Percentiles rank a stretch among this genome's conserved stretches.
Evolutionary conservation across 2,888 invertebrate genomes (phyloP).

Genomic region (Ectobius pallidus): DNA sequence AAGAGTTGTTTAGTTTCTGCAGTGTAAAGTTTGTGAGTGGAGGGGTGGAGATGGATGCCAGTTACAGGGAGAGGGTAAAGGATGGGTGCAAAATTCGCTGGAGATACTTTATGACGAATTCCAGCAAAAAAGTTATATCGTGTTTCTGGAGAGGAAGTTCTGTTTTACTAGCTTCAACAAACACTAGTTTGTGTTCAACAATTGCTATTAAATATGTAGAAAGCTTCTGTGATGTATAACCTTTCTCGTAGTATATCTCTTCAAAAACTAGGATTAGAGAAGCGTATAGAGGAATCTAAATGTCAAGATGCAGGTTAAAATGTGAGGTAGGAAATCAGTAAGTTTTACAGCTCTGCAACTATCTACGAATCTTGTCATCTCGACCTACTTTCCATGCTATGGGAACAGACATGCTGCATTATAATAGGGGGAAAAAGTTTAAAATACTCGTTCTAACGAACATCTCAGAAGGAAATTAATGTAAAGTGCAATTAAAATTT

Average conservation of each 20-base stretch:
- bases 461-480: too few relatives aligned
- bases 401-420: too few relatives aligned
- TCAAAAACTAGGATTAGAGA: neutral
- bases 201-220: constrained; percentile 15
- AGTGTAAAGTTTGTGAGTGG: constrained; percentile 1
- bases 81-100: constrained; percentile 5
- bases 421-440: too few relatives aligned
- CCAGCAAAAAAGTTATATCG: neutral
- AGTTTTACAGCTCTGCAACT: too few relatives aligned
- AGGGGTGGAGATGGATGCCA: neutral
- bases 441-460: too few relatives aligned
- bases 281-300: too few relatives aligned
- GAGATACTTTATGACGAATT: constrained; percentile 1
- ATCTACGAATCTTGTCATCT: too few relatives aligned
- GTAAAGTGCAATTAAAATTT: too few relatives aligned
- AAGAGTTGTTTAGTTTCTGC: constrained; percentile 17
- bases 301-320: too few relatives aligned
- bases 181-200: constrained; percentile 4
- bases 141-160: neutral
- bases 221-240: neutral
- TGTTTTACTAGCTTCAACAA: neutral
- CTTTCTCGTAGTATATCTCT: neutral
- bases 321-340: too few relatives aligned
- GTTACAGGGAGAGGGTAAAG: constrained; percentile 5
- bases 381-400: too few relatives aligned